phyloP scores from a whole-genome alignment of 2,797 vertebrate genomes.

The Anguilla marmorata region DNA sequence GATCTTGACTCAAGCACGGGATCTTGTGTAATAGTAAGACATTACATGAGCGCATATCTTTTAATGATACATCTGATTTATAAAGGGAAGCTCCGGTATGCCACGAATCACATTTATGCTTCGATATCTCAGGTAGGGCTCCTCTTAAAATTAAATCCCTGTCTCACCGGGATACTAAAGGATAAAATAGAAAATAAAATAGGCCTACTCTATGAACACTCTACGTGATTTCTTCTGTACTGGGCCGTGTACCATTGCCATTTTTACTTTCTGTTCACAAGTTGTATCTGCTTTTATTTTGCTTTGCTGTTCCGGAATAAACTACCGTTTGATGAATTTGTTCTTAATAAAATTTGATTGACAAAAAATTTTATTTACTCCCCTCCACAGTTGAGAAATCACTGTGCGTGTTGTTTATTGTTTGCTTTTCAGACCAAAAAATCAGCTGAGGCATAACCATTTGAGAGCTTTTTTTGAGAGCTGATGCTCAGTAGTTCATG shows the following conservation, averaged over 20 bases:
- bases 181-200: too few species aligned
- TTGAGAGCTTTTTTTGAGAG: too few species aligned
- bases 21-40: neutral
- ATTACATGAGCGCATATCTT: neutral
- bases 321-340: neutral
- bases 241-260: neutral
- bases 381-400: neutral
- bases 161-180: neutral
- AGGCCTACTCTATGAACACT: too few species aligned
- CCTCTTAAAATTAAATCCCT: neutral
- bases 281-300: neutral
- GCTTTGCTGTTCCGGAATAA: neutral
- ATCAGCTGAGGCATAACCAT: neutral
- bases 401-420: neutral
- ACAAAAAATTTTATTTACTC: neutral
- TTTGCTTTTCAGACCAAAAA: neutral
- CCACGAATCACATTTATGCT: neutral
- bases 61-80: neutral
- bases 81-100: neutral
- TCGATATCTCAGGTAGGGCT: neutral
- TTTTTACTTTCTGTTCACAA: neutral
- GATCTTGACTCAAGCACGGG: neutral
- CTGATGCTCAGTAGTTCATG: neutral
- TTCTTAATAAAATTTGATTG: neutral
- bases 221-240: too few species aligned